Conservation (phyloP, 2,888 invertebrate genomes). For the Oscheius onirici region DNA sequence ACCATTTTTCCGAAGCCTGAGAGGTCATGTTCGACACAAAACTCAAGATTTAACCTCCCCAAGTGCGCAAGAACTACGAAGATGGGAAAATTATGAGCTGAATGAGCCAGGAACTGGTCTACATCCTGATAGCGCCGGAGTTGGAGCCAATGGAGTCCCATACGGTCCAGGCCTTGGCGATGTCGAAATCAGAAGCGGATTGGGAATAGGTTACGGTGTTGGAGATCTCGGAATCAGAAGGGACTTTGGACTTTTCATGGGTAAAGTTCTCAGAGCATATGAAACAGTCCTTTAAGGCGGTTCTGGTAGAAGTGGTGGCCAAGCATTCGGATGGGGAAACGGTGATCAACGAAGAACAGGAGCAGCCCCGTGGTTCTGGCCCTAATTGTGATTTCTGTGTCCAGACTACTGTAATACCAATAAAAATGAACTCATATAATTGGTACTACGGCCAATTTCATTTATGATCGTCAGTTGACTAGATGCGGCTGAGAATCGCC, state of each 20-base stretch:
- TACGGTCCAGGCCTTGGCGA: slow-evolving; percentile 56
- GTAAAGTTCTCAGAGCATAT: no score
- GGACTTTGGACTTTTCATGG: slow-evolving; percentile 57
- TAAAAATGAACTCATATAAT: neutral
- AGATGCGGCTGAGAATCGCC: no score
- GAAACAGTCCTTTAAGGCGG: slow-evolving; percentile 38
- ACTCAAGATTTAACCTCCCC: slow-evolving; percentile 2
- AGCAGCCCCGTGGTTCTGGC: slow-evolving; percentile 31
- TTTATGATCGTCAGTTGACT: neutral
- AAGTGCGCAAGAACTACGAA: slow-evolving; percentile 29
- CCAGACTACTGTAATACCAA: neutral
- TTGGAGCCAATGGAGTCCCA: neutral
- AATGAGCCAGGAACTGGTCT: slow-evolving; percentile 48
- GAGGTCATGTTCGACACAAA: neutral
- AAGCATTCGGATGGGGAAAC: slow-evolving; percentile 59
- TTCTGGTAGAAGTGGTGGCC: slow-evolving; percentile 56
- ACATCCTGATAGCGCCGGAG: slow-evolving; percentile 17
- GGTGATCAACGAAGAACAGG: slow-evolving; percentile 35
- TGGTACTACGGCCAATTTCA: neutral
- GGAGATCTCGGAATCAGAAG: slow-evolving; percentile 49
- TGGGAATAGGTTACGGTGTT: slow-evolving; percentile 50
- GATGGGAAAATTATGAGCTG: slow-evolving; percentile 50
- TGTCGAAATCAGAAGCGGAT: slow-evolving; percentile 50
- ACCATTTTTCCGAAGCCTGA: neutral
- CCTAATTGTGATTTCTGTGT: neutral